A percentile compares a stretch with the other conserved stretches of the same genome.
Evolutionary conservation across 2,888 invertebrate species (phyloP).

Genomic region (Tinea trinotella): DNA sequence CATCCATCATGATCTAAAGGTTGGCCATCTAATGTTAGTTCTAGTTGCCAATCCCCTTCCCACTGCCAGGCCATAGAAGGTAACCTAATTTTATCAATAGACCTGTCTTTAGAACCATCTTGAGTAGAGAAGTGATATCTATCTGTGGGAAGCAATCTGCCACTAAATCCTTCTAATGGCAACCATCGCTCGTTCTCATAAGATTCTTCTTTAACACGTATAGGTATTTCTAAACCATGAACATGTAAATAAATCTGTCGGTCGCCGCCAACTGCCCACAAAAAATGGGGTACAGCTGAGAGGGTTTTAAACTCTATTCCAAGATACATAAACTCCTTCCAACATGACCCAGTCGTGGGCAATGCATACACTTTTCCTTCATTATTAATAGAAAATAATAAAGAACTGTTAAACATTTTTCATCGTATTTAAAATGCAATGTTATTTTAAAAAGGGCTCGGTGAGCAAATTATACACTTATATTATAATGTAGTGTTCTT

Average conservation of each 20-base stretch:
- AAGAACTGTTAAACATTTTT: conserved; percentile 74
- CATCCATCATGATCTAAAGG: conserved; percentile 93
- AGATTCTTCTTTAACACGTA: conserved; percentile 89
- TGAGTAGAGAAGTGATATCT: conserved; percentile 88
- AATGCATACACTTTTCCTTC: conserved; percentile 90
- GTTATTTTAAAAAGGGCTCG: neutral
- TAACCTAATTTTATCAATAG: conserved; percentile 84
- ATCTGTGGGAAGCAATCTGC: conserved; percentile 88
- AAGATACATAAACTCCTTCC: conserved; percentile 89
- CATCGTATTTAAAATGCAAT: conserved; percentile 2
- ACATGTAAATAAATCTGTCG: conserved; percentile 94
- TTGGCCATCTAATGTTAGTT: conserved; percentile 87
- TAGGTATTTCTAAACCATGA: conserved; percentile 90
- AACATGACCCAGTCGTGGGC: conserved; percentile 84
- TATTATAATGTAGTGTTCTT: too few relatives aligned
- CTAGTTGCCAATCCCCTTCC: conserved; percentile 95
- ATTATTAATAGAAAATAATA: conserved; percentile 88
- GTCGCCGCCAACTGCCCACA: conserved; percentile 95
- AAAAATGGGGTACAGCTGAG: conserved; percentile 85
- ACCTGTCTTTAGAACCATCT: conserved; percentile 85
- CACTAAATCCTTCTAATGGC: conserved; percentile 90
- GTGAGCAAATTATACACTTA: too few relatives aligned
- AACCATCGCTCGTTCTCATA: conserved; percentile 97
- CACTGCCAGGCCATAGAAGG: conserved; percentile 97
- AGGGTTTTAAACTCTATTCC: conserved; percentile 92